Conservation (phyloP, 2,797 vertebrate genomes). For the Danio jaintianensis region DNA sequence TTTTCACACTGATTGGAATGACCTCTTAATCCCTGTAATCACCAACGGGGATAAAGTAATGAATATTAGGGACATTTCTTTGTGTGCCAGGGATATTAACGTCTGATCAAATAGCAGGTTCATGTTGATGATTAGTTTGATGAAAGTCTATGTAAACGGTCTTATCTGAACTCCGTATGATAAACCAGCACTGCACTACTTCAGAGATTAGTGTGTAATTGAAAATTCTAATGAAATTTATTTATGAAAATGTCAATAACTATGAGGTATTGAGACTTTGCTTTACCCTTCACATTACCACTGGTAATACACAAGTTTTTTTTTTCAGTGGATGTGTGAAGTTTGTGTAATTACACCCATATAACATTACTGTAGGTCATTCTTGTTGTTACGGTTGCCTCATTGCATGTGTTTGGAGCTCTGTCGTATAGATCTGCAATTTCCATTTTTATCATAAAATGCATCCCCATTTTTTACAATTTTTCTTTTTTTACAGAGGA, state of each 20-base stretch:
- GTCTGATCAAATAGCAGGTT: conserved; percentile 40
- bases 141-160: conserved; percentile 36
- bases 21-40: conserved; percentile 24
- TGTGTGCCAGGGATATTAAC: conserved; percentile 30
- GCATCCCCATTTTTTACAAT: too few species aligned
- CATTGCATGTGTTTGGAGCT: too few species aligned
- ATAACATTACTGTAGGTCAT: too few species aligned
- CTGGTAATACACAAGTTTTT: too few species aligned
- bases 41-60: conserved; percentile 27
- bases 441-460: too few species aligned
- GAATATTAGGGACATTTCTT: conserved; percentile 24
- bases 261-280: neutral
- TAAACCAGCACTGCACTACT: neutral
- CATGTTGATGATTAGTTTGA: conserved; percentile 42
- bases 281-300: too few species aligned
- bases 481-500: too few species aligned
- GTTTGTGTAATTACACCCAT: too few species aligned
- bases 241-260: neutral
- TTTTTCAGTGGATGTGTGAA: too few species aligned
- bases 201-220: neutral
- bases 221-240: neutral
- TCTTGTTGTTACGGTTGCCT: too few species aligned
- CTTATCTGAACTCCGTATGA: conserved; percentile 16
- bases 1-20: neutral
- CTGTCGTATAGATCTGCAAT: too few species aligned